These are phyloP conservation scores for Ceriagrion tenellum DNA, from an alignment of 2,888 invertebrate species.

Conservation along the genomic window DNA sequence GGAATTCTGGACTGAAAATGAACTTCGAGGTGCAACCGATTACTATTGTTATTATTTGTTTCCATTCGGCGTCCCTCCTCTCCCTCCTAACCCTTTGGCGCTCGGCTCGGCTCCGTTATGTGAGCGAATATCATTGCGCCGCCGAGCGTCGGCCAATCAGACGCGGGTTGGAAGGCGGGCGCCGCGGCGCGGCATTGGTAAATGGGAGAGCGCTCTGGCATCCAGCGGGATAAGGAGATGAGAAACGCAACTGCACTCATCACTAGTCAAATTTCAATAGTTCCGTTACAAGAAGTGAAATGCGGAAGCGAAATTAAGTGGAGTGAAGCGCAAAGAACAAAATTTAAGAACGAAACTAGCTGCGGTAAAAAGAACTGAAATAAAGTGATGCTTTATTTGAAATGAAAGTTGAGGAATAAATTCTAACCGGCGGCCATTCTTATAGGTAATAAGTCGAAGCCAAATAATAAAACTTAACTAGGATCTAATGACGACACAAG, in stretches of 20 bases:
- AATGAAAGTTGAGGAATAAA: no score
- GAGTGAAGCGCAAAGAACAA: no score
- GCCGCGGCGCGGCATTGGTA: not conserved
- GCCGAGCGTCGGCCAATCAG: not conserved
- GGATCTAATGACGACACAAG: no score
- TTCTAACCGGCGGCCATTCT: no score
- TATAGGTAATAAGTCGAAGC: no score
- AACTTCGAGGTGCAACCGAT: not conserved
- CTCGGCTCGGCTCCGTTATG: not conserved
- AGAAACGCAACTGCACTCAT: not conserved
- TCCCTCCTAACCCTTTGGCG: not conserved
- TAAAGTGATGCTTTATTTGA: no score
- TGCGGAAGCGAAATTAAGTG: not conserved
- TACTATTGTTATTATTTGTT: constrained; percentile 18
- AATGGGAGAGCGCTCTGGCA: not conserved
- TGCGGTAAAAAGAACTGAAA: no score
- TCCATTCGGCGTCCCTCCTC: not conserved
- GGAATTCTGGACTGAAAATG: constrained; percentile 3
- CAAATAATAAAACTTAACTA: no score
- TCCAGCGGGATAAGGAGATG: not conserved
- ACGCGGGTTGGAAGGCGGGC: not conserved
- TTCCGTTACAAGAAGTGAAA: not conserved
- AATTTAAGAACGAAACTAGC: no score
- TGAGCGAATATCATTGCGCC: not conserved
- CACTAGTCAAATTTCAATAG: no score